A percentile compares a stretch with the other conserved stretches of the same genome.
These are phyloP conservation scores for Galago senegalensis DNA, from an alignment of 2,797 vertebrate species.

Conservation along the genomic window DNA sequence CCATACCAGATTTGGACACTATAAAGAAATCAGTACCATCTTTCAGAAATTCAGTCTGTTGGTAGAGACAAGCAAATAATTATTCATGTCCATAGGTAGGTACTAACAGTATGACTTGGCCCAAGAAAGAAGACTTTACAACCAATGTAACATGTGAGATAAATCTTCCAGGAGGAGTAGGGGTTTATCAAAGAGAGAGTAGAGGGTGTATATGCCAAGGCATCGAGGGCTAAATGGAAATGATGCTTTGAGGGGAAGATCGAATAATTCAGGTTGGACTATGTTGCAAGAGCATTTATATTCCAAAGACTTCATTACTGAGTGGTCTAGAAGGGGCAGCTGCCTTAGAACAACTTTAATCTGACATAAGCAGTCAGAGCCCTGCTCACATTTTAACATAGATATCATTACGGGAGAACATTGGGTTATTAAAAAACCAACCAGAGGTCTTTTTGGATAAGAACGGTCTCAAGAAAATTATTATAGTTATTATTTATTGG, in stretches of 20 bases:
- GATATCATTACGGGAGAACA: not conserved
- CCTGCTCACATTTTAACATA: not conserved
- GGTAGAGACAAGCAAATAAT: not conserved
- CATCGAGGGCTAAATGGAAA: not conserved
- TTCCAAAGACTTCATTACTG: slow-evolving; percentile 2
- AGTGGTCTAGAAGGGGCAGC: not conserved
- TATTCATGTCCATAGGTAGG: not conserved
- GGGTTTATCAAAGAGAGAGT: not conserved
- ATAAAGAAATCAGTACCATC: slow-evolving; percentile 18
- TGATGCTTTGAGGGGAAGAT: not conserved
- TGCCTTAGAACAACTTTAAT: not conserved
- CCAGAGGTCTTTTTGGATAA: not conserved
- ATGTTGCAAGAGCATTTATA: not conserved
- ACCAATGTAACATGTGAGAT: not conserved
- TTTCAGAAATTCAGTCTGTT: slow-evolving; percentile 2
- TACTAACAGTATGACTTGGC: not conserved
- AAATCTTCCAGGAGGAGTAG: not conserved
- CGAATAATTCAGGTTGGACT: not conserved
- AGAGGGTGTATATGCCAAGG: not conserved
- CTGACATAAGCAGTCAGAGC: not conserved
- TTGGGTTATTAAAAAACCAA: not conserved
- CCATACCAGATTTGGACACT: not conserved
- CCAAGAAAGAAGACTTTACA: not conserved
- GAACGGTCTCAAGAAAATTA: not conserved
- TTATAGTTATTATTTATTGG: slow-evolving; percentile 20